Evolutionary conservation across 1,140 invertebrate species (phyloP).

Genomic region (Macrobrachium nipponense): DNA sequence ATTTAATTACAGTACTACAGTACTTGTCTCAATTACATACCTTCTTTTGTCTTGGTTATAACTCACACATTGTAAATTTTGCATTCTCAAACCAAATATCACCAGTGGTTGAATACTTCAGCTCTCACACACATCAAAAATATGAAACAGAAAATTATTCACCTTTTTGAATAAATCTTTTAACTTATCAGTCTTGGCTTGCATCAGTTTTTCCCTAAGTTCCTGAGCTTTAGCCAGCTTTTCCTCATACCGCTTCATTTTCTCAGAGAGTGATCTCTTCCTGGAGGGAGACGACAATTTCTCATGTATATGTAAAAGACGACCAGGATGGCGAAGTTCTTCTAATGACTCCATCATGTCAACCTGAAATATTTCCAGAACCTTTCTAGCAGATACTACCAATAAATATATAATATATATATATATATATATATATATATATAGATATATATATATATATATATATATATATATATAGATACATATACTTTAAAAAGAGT

Average conservation of each 20-base stretch:
- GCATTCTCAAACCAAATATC: no score
- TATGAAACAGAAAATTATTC: neutral
- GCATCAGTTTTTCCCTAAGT: slow-evolving; percentile 79
- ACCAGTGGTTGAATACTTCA: neutral
- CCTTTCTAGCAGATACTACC: neutral
- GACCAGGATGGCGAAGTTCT: slow-evolving; percentile 81
- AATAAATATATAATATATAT: neutral
- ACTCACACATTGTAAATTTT: no score
- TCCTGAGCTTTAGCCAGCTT: slow-evolving; percentile 81
- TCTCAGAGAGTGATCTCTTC: slow-evolving; percentile 83
- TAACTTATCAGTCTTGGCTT: slow-evolving; percentile 86
- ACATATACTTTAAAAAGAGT: no score
- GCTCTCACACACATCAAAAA: neutral
- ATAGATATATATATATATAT: no score
- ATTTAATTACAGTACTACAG: no score
- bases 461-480: no score
- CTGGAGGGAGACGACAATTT: slow-evolving; percentile 92
- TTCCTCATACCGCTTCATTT: slow-evolving; percentile 78
- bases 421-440: no score
- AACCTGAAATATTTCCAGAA: slow-evolving; percentile 28
- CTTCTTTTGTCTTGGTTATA: no score
- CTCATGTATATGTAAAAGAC: slow-evolving; percentile 90
- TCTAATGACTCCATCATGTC: slow-evolving; percentile 60
- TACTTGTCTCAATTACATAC: no score
- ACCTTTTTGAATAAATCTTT: slow-evolving; percentile 87